phyloP scores from a whole-genome alignment of 2,888 invertebrate genomes.

The Lumbricus terrestris region DNA sequence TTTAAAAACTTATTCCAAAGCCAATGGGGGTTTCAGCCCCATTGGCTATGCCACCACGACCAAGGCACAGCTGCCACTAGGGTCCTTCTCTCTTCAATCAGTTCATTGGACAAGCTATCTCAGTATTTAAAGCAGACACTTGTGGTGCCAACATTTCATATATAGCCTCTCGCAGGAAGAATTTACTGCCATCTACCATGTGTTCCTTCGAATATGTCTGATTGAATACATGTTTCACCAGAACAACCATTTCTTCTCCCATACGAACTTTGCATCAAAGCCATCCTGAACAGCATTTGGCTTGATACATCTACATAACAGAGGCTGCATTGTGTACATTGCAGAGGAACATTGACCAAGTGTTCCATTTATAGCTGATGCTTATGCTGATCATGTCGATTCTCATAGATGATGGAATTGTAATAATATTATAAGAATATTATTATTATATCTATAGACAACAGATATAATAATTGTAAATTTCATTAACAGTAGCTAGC shows the following conservation, averaged over 20 bases:
- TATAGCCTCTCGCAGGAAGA: background rate
- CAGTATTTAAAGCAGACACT: background rate
- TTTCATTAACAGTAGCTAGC: no score
- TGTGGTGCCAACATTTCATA: background rate
- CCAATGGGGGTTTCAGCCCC: no score
- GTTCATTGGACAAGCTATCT: background rate
- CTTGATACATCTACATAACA: background rate
- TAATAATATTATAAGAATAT: no score
- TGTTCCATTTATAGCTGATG: background rate
- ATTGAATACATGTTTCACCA: background rate
- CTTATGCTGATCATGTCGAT: background rate
- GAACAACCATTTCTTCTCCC: background rate
- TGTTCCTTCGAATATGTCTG: background rate
- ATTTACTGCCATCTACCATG: background rate
- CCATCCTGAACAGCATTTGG: background rate
- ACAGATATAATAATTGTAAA: no score
- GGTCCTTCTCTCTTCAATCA: background rate
- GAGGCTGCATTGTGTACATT: no score
- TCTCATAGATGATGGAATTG: background rate
- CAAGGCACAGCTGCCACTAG: background rate
- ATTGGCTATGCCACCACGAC: no score
- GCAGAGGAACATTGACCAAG: background rate
- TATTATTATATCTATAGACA: no score
- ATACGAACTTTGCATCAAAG: background rate
- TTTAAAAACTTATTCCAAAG: no score